A percentile compares a stretch with the other conserved stretches of the same genome.
Evolutionary conservation across 2,888 invertebrate genomes (phyloP).

Genomic region (Quadroppia sp.): DNA sequence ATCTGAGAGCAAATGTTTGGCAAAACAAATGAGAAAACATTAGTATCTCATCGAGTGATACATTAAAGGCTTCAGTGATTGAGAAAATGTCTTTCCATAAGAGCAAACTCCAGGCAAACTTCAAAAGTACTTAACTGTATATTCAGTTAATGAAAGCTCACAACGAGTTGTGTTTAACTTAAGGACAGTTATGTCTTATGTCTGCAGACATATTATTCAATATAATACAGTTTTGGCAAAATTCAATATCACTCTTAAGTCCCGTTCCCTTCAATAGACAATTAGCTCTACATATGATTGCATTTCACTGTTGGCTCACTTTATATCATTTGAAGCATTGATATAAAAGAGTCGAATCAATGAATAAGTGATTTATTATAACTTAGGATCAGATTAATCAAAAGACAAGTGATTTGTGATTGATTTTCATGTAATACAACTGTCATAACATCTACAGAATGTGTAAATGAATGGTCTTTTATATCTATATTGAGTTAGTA

Average conservation of each 20-base stretch:
- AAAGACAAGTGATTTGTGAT: too few species aligned
- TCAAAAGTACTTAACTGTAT: not conserved
- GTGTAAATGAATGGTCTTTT: too few species aligned
- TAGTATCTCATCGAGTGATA: constrained; percentile 17
- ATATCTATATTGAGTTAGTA: too few species aligned
- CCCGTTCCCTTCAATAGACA: too few species aligned
- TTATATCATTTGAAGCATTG: too few species aligned
- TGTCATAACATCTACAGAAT: too few species aligned
- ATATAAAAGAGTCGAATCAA: too few species aligned
- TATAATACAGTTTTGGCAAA: not conserved
- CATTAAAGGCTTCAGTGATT: not conserved
- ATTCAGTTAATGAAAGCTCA: constrained; percentile 20
- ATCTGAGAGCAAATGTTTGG: not conserved
- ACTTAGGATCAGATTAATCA: too few species aligned
- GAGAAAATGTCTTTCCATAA: not conserved
- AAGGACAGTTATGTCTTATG: not conserved
- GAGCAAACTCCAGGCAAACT: not conserved
- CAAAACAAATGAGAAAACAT: constrained; percentile 5
- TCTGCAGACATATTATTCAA: not conserved
- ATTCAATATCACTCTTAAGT: not conserved
- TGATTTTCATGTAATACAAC: too few species aligned
- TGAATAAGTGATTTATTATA: too few species aligned
- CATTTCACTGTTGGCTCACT: too few species aligned
- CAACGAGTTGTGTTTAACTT: not conserved
- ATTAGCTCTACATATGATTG: too few species aligned